Percentiles rank a stretch among this genome's conserved stretches.
phyloP scores from a whole-genome alignment of 2,888 invertebrate species.

The Lottia gigantea region DNA sequence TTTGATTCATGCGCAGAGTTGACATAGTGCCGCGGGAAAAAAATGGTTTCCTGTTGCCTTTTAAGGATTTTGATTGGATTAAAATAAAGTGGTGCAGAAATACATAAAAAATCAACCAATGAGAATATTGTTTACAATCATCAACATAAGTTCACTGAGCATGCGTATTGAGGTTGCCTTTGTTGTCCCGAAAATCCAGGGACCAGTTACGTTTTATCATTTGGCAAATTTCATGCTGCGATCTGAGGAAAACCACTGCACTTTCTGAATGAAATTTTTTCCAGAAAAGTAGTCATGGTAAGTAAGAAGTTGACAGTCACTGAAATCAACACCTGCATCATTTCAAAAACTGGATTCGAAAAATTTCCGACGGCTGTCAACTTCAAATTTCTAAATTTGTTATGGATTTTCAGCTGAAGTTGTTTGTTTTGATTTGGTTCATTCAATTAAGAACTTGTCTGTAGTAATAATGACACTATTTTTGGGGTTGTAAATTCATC shows the following conservation, averaged over 20 bases:
- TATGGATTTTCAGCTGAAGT: too few relatives aligned
- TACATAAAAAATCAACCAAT: conserved; percentile 36
- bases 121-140: conserved; percentile 26
- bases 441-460: too few relatives aligned
- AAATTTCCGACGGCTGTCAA: neutral
- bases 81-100: conserved; percentile 14
- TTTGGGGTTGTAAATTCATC: too few relatives aligned
- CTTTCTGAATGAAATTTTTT: neutral
- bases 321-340: neutral
- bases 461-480: too few relatives aligned
- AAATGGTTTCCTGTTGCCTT: conserved; percentile 22
- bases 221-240: neutral
- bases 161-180: conserved; percentile 41
- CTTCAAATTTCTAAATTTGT: neutral
- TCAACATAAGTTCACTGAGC: conserved; percentile 34
- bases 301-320: neutral
- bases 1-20: conserved; percentile 33
- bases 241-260: neutral
- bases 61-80: conserved; percentile 35
- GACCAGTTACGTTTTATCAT: conserved; percentile 25
- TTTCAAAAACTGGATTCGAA: neutral
- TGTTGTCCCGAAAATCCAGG: conserved; percentile 50
- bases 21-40: conserved; percentile 32
- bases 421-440: too few relatives aligned
- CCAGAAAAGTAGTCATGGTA: conserved; percentile 4